Conservation (phyloP, 2,888 invertebrate genomes). For the Amblyteles armatorius region DNA sequence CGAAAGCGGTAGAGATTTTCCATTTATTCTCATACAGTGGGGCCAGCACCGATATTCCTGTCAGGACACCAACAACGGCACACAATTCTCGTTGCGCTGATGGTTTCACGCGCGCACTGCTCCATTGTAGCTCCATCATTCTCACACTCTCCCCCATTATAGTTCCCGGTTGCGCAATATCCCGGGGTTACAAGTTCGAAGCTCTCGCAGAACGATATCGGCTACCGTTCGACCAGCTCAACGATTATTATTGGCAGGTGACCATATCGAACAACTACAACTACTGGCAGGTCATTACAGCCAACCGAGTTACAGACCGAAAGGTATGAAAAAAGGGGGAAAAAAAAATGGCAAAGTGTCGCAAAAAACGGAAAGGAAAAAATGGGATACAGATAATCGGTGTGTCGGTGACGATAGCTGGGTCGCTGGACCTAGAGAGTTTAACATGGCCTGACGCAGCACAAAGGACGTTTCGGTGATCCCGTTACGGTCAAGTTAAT, state of each 20-base stretch:
- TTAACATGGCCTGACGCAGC: constrained; percentile 63
- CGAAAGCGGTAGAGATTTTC: constrained; percentile 18
- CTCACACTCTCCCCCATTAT: constrained; percentile 5
- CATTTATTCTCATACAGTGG: constrained; percentile 22
- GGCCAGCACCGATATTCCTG: constrained; percentile 26
- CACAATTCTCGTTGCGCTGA: constrained; percentile 20
- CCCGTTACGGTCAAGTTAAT: constrained; percentile 66
- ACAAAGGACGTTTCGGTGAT: constrained; percentile 67
- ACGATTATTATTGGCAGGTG: not conserved
- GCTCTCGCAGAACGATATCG: not conserved
- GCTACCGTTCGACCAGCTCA: not conserved
- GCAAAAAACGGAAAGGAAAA: constrained; percentile 7
- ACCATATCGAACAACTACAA: not conserved
- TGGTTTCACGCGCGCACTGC: constrained; percentile 28
- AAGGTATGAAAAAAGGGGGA: not conserved
- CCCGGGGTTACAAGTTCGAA: not conserved
- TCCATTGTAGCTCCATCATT: constrained; percentile 49
- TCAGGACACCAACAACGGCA: constrained; percentile 17
- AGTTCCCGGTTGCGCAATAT: constrained; percentile 29
- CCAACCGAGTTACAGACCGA: not conserved
- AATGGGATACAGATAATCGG: constrained; percentile 22
- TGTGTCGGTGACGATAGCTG: constrained; percentile 19
- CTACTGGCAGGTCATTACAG: not conserved
- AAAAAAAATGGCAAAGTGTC: not conserved
- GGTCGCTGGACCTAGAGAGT: constrained; percentile 1